Conservation (phyloP, 2,797 vertebrate species). For the Tauraco hartlaubi region DNA sequence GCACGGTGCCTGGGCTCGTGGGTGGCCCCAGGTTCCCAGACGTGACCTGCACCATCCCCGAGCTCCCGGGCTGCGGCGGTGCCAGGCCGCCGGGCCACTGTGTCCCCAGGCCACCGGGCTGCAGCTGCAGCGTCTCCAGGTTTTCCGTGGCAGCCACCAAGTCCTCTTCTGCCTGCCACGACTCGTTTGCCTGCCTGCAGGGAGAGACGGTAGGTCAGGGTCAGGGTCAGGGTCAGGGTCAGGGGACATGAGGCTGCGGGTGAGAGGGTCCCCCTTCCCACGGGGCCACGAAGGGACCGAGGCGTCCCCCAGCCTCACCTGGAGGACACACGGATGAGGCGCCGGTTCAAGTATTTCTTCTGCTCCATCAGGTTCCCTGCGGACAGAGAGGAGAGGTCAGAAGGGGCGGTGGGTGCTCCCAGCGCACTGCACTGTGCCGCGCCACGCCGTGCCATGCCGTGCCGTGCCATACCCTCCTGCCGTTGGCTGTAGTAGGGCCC, state of each 20-base stretch:
- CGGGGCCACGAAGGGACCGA: not conserved
- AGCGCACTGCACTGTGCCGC: too few relatives aligned
- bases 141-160: not conserved
- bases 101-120: not conserved
- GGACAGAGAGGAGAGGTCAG: not conserved
- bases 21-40: not conserved
- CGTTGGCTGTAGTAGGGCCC: slow-evolving; percentile 85
- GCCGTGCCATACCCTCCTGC: not conserved
- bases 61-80: not conserved
- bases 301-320: slow-evolving; percentile 41
- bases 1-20: not conserved
- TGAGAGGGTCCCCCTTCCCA: not conserved
- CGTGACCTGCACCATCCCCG: not conserved
- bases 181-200: slow-evolving; percentile 3
- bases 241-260: rapidly evolving
- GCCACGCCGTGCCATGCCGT: rapidly evolving
- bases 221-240: not conserved
- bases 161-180: not conserved
- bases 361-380: slow-evolving; percentile 30
- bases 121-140: slow-evolving; percentile 44
- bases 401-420: rapidly evolving
- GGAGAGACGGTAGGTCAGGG: rapidly evolving
- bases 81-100: not conserved
- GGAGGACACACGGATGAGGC: slow-evolving; percentile 78
- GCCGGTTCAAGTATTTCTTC: slow-evolving; percentile 75